Evolutionary conservation across 2,113 vertebrate species (phyloP).

Genomic region (Cricetomys ansorgei): DNA sequence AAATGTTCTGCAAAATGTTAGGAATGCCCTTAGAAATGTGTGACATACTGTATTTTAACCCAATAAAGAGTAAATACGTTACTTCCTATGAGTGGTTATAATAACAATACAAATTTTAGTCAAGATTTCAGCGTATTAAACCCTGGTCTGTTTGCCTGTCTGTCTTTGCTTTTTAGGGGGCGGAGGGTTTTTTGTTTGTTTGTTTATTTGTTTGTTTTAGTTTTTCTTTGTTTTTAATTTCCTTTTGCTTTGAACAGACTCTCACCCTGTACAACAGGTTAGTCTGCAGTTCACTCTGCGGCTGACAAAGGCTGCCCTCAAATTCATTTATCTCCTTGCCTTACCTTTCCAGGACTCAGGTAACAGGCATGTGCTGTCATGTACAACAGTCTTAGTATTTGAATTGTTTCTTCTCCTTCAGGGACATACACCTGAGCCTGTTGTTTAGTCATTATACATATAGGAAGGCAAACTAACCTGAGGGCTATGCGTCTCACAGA

Average conservation of each 20-base stretch:
- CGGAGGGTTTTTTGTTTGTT: too few relatives aligned
- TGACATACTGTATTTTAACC: not conserved
- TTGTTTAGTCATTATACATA: not conserved
- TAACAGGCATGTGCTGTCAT: not conserved
- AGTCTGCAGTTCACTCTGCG: accelerated
- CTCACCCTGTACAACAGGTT: not conserved
- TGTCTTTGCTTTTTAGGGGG: not conserved
- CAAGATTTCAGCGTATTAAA: not conserved
- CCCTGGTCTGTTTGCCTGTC: not conserved
- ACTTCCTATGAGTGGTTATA: not conserved
- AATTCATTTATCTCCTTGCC: not conserved
- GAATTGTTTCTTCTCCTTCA: not conserved
- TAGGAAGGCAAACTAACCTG: not conserved
- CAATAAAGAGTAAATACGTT: not conserved
- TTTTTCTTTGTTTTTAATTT: not conserved
- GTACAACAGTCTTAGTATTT: not conserved
- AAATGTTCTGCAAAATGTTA: not conserved
- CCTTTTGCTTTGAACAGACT: not conserved
- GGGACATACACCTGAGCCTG: not conserved
- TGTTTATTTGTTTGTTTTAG: too few relatives aligned
- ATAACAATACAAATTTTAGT: not conserved
- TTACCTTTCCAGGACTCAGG: not conserved
- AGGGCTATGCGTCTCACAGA: not conserved
- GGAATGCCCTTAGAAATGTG: not conserved
- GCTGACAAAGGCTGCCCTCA: not conserved